These are phyloP conservation scores for Calycopis cecrops DNA, from an alignment of 1,140 invertebrate species.

Conservation along the genomic window DNA sequence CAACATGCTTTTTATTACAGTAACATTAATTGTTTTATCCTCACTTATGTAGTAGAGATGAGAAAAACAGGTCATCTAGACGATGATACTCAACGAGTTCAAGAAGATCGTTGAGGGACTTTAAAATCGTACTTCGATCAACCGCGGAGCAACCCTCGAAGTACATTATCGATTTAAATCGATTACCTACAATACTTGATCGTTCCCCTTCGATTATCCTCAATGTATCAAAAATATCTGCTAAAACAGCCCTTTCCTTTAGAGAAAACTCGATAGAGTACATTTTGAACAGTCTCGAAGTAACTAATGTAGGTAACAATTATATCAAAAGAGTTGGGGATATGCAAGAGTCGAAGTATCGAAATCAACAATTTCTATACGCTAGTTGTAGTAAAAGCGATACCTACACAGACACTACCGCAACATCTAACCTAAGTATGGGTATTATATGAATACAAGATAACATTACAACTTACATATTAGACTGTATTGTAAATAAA, in stretches of 20 bases:
- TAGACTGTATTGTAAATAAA: conserved; percentile 44
- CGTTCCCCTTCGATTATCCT: conserved; percentile 69
- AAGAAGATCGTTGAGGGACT: conserved; percentile 22
- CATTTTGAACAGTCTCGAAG: conserved; percentile 72
- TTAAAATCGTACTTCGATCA: conserved; percentile 20
- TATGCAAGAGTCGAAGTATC: conserved; percentile 68
- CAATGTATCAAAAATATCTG: conserved; percentile 75
- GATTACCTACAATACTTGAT: conserved; percentile 51
- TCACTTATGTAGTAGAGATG: conserved; percentile 57
- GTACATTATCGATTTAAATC: conserved; percentile 26
- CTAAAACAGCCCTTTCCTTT: conserved; percentile 73
- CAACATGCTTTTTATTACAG: conserved; percentile 69
- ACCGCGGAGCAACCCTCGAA: conserved; percentile 23
- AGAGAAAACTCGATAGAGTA: conserved; percentile 71
- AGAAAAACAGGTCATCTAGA: conserved; percentile 41
- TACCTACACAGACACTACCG: conserved; percentile 58
- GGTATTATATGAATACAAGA: conserved; percentile 41
- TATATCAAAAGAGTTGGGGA: conserved; percentile 63
- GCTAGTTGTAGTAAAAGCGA: conserved; percentile 63
- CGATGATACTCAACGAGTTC: conserved; percentile 35
- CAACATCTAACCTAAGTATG: conserved; percentile 60
- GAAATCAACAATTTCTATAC: conserved; percentile 62
- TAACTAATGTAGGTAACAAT: conserved; percentile 74
- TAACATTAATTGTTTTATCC: conserved; percentile 64
- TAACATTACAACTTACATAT: conserved; percentile 53